Percentiles rank a stretch among this genome's conserved stretches.
Conservation (phyloP, 2,888 invertebrate genomes). For the Allacma fusca region DNA sequence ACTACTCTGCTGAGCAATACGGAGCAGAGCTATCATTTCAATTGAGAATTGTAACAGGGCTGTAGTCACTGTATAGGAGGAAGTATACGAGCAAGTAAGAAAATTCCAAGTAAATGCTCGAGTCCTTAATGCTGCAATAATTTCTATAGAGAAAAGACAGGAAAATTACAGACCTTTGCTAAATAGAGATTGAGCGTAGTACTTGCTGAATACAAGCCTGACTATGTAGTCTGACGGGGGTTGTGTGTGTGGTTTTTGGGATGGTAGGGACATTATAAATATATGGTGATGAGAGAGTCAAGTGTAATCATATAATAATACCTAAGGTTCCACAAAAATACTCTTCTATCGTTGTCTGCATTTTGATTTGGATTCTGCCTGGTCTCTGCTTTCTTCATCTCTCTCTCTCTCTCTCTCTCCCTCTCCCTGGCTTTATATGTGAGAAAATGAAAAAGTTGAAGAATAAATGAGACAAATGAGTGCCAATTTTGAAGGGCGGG, state of each 20-base stretch:
- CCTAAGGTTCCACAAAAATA: conserved; percentile 24
- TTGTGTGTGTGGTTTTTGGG: too few relatives aligned
- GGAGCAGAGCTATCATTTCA: conserved; percentile 37
- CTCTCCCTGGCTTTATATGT: conserved; percentile 25
- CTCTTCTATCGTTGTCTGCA: conserved; percentile 12
- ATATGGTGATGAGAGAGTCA: neutral
- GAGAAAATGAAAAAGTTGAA: conserved; percentile 53
- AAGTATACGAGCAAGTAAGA: conserved; percentile 16
- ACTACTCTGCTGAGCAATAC: too few relatives aligned
- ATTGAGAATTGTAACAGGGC: conserved; percentile 26
- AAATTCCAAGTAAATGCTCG: conserved; percentile 25
- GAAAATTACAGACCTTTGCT: conserved; percentile 36
- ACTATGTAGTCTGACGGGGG: too few relatives aligned
- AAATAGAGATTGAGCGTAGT: conserved; percentile 15
- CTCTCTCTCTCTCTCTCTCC: conserved; percentile 30
- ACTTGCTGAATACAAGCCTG: too few relatives aligned
- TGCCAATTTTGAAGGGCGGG: conserved; percentile 61
- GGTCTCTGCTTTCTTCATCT: conserved; percentile 13
- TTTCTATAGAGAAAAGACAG: conserved; percentile 34
- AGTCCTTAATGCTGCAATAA: neutral
- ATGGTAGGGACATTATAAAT: too few relatives aligned
- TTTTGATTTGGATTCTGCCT: conserved; percentile 10
- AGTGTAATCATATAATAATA: conserved; percentile 11
- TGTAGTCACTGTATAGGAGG: conserved; percentile 14
- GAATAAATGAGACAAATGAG: conserved; percentile 61